Base-by-base conservation (phyloP, 2,888 invertebrate species). In the Boloria selene region DNA sequence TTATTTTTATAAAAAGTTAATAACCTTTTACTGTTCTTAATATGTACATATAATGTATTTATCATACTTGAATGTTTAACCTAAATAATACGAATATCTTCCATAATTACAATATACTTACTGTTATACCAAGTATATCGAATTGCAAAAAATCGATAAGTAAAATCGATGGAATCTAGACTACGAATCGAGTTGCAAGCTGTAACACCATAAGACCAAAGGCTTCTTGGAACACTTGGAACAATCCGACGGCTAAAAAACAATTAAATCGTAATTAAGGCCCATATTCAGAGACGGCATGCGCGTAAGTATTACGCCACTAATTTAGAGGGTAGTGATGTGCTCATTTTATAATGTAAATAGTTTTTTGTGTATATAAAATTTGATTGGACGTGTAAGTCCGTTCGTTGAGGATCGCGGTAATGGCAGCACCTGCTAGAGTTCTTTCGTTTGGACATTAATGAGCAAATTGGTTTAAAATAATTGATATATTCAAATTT, bases 191-290 rank as follows among this genome's bases (percentile, higher is more conserved):
- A 70, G 64, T 61, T 49, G 53, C 65, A 58, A 61, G 64, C 58
- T 69, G 65, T 73, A 73, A 74, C 75, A 76, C 75, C 75, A 75
- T 72, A 77, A 72, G 67, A 72, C 73, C 71, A 72, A 69, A 72
- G 75, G 67, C 74, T 90, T 90, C 91, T 71, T 65, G 79, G 88
- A 90, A 90, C 75, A 73, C 70, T 75, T 74, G 75, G 74, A 85
- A 85, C 84, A 84, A 85, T 87, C 84, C 85, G 78, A 75, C 75
- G 83, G 81, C 83, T 84, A 87, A 89, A 89, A 81, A 90, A 89
- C 87, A 89, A 91, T 90, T 91, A 90, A 89, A 88, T 82, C 83
- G 88, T 88, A 90, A 91, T 91, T 90, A 90, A 86, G 82, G 80
- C 74, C 84, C 86, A 85, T 86, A 90, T 90, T 89, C 88, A 88